Base-by-base conservation (phyloP, 2,888 invertebrate species). In the Nomada ferruginata region DNA sequence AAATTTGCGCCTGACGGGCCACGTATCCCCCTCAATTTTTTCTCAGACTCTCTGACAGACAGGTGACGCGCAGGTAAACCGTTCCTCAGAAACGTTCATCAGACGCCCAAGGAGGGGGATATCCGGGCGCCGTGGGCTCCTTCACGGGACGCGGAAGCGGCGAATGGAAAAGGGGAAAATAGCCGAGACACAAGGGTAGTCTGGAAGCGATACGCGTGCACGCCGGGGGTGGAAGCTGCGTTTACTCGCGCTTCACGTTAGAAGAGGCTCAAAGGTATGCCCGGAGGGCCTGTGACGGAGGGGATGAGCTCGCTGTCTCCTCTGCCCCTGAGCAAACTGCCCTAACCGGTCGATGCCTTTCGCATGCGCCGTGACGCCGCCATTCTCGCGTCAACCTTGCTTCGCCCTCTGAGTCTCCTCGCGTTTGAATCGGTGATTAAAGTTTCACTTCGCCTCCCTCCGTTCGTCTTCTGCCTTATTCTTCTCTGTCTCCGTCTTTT, bases 271-370 rank as follows among this genome's bases (percentile, higher is more conserved):
- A 87, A 87, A 84, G 80, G 84, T 79, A 76, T 63, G 52, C 79
- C 76, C 59, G 53, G 61, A 73, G 82, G 80, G 71, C 63, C 70
- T 29, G 29, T 42, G 71, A 73, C 77, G 82, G 52, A 53, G 63
- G 52, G 65, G 18, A 23, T 69, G 76, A 2, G 23, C 23, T 23
- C 57, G 13, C 26, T 23, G 13, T 23, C 57, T 26, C 26, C 57
- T 75, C 78, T 87, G 79, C 82, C 84, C 84, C 85, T 82, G 73
- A 88, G 89, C 84, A 85, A 90, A 87, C 84, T 86, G 81, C 81
- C 84, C 82, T 70, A 68, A 74, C 72, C 86, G 88, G 90, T 90
- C 90, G 89, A 89, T 89, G 90, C 73, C 84, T 84, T 74, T 83
- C 89, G 89, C 89, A 76, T 88, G 89, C 89, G 89, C 89, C 64